These are phyloP conservation scores for Leptogaster cylindrica DNA, from an alignment of 2,888 invertebrate species.

Conservation along the genomic window DNA sequence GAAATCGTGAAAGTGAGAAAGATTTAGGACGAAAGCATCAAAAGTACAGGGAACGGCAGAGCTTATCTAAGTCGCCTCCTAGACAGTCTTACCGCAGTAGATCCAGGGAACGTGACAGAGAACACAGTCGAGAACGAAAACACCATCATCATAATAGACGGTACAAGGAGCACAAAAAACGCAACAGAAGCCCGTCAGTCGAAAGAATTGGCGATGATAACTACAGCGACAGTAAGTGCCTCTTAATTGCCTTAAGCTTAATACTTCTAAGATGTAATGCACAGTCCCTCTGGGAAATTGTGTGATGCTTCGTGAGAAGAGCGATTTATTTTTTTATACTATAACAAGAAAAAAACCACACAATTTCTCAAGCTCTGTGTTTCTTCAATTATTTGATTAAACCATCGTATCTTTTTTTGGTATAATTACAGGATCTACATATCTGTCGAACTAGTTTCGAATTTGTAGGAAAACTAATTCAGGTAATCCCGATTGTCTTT, in stretches of 20 bases:
- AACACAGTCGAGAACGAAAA: constrained; percentile 49
- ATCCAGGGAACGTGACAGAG: background rate
- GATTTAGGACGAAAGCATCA: constrained; percentile 2
- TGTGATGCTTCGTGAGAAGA: constrained; percentile 36
- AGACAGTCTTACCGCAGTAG: background rate
- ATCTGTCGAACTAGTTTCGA: too few relatives aligned
- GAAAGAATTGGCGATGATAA: constrained; percentile 54
- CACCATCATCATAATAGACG: constrained; percentile 54
- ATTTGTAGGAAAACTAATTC: too few relatives aligned
- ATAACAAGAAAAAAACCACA: constrained; percentile 2
- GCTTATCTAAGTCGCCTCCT: background rate
- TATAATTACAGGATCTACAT: constrained; percentile 42
- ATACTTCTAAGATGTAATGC: background rate
- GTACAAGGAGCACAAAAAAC: constrained; percentile 56
- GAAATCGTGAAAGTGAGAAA: constrained; percentile 2
- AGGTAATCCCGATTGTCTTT: too few relatives aligned
- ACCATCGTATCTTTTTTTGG: constrained; percentile 43
- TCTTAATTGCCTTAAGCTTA: too few relatives aligned
- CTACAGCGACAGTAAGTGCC: constrained; percentile 62
- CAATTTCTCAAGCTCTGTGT: constrained; percentile 41
- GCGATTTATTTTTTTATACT: constrained; percentile 38
- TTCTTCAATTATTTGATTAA: constrained; percentile 32
- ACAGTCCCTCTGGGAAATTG: constrained; percentile 36
- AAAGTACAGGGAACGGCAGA: constrained; percentile 5
- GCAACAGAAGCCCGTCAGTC: constrained; percentile 41